phyloP scores from a whole-genome alignment of 2,113 vertebrate species.

The Etia nguti region DNA sequence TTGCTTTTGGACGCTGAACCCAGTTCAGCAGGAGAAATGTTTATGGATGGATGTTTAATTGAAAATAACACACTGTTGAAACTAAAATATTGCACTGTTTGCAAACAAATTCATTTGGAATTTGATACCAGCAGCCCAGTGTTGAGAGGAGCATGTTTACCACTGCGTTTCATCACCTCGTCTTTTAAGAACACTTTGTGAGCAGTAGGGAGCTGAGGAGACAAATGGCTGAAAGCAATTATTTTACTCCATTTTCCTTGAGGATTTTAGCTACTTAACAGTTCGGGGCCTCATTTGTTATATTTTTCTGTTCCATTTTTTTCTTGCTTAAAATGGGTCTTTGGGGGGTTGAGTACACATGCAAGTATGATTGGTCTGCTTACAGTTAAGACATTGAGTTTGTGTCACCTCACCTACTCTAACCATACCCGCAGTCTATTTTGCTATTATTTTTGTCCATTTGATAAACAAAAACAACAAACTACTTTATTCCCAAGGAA shows the following conservation, averaged over 20 bases:
- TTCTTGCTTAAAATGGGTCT: not conserved
- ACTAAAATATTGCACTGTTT: not conserved
- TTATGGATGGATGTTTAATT: not conserved
- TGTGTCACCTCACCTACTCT: not conserved
- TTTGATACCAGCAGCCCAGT: not conserved
- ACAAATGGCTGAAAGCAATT: not conserved
- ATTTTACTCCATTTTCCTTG: not conserved
- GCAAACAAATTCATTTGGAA: not conserved
- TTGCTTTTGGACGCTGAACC: not conserved
- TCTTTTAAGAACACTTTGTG: not conserved
- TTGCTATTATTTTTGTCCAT: not conserved
- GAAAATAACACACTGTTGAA: not conserved
- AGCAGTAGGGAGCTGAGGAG: not conserved
- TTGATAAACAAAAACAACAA: not conserved
- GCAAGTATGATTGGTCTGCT: not conserved
- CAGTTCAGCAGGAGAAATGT: not conserved
- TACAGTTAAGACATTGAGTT: not conserved
- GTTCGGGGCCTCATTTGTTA: not conserved
- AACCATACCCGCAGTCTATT: not conserved
- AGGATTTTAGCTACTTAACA: not conserved
- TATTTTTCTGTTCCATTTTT: not conserved
- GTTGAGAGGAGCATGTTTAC: not conserved
- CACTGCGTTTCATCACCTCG: not conserved
- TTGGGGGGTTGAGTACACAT: not conserved
- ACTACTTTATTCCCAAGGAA: not conserved